phyloP scores from a whole-genome alignment of 2,797 vertebrate species.

The Scarus forsteni region DNA sequence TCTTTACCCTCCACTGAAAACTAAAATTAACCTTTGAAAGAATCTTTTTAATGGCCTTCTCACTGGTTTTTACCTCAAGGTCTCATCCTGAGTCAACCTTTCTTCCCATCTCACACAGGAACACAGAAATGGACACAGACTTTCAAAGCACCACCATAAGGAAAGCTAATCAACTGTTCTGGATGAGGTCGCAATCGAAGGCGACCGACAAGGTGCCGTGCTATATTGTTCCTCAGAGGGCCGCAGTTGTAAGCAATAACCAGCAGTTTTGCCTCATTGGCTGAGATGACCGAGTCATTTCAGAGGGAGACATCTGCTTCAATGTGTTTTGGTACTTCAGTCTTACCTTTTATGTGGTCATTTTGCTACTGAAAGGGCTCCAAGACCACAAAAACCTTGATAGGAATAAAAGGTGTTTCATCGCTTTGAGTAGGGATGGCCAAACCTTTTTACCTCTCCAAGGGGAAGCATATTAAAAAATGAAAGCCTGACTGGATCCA shows the following conservation, averaged over 20 bases:
- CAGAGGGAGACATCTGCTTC: conserved; percentile 1
- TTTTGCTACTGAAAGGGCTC: background rate
- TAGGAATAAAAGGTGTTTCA: no score
- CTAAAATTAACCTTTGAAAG: background rate
- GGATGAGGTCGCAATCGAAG: background rate
- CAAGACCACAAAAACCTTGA: no score
- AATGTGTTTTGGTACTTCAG: background rate
- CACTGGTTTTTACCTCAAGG: background rate
- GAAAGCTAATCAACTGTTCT: background rate
- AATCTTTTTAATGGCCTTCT: background rate
- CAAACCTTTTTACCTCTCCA: no score
- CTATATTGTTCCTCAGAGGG: conserved; percentile 1
- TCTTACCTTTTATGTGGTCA: background rate
- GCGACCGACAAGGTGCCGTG: conserved; percentile 1
- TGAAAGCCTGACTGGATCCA: no score
- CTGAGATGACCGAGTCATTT: background rate
- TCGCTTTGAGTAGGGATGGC: no score
- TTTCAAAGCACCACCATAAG: background rate
- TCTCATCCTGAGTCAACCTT: background rate
- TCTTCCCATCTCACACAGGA: background rate
- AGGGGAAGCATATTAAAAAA: no score
- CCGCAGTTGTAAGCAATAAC: background rate
- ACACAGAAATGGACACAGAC: background rate
- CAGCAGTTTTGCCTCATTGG: conserved; percentile 3
- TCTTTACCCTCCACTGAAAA: background rate